phyloP scores from a whole-genome alignment of 2,888 invertebrate species.

The Oxyteleia sp. region DNA sequence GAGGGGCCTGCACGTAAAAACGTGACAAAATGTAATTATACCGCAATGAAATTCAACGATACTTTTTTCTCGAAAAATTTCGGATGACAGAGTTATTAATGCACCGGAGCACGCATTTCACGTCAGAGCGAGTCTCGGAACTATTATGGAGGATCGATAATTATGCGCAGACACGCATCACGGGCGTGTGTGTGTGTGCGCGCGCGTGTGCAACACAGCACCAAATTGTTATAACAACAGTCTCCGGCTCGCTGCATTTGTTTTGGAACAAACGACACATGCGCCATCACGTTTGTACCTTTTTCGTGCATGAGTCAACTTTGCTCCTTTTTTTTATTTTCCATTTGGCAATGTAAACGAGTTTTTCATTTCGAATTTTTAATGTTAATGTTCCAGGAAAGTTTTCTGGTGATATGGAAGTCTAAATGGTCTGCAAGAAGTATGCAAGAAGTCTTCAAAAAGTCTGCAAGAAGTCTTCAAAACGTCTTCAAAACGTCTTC shows the following conservation, averaged over 20 bases:
- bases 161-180: conserved; percentile 73
- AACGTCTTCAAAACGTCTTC: no score
- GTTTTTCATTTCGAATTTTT: background rate
- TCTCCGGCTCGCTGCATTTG: background rate
- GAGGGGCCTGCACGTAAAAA: conserved; percentile 33
- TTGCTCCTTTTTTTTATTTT: background rate
- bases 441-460: no score
- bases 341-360: no score
- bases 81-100: conserved; percentile 62
- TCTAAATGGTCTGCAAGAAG: no score
- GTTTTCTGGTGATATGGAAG: no score
- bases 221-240: conserved; percentile 31
- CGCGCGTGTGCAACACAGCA: conserved; percentile 24
- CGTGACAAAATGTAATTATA: conserved; percentile 48
- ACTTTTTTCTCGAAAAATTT: conserved; percentile 39
- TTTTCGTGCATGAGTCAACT: background rate
- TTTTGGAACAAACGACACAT: background rate
- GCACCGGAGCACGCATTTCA: conserved; percentile 62
- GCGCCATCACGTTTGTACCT: conserved; percentile 7
- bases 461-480: no score
- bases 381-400: no score
- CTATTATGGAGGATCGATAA: conserved; percentile 63
- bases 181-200: conserved; percentile 22
- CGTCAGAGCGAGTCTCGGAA: conserved; percentile 42
- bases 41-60: conserved; percentile 37